phyloP scores from a whole-genome alignment of 2,113 vertebrate genomes.

The Meles meles region DNA sequence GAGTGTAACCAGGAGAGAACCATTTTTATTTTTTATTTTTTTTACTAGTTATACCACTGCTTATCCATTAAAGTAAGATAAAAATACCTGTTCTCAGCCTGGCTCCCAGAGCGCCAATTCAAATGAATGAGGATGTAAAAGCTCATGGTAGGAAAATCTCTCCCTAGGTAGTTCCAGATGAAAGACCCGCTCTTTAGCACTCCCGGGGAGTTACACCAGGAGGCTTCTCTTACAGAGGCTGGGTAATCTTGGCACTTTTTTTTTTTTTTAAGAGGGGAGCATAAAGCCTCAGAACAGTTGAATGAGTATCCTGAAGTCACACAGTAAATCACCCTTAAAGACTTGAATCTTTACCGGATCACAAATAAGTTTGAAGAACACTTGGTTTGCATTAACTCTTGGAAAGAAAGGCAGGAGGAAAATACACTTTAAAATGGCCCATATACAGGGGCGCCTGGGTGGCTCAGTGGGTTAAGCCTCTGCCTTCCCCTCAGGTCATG shows the following conservation, averaged over 20 bases:
- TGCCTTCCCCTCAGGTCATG: too few species aligned
- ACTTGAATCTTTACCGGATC: not conserved
- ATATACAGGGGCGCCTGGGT: not conserved
- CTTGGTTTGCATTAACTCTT: constrained; percentile 26
- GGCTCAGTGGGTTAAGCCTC: too few species aligned
- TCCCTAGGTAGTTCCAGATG: constrained; percentile 70
- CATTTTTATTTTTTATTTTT: constrained; percentile 56
- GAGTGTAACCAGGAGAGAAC: not conserved
- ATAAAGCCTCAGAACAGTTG: not conserved
- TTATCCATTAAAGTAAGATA: constrained; percentile 77
- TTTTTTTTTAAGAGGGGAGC: not conserved
- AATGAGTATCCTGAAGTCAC: constrained; percentile 2
- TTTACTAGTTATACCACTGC: constrained; percentile 58
- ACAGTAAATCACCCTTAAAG: constrained; percentile 26
- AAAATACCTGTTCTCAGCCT: constrained; percentile 73
- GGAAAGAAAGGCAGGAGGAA: not conserved
- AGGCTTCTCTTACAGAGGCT: constrained; percentile 21
- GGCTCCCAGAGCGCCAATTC: constrained; percentile 73
- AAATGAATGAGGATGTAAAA: constrained; percentile 77
- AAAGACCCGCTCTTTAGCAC: constrained; percentile 73
- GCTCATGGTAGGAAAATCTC: constrained; percentile 75
- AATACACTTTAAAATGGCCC: not conserved
- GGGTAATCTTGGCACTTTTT: not conserved
- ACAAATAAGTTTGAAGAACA: not conserved
- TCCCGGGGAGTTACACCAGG: constrained; percentile 51